Conservation (phyloP, 2,888 invertebrate genomes). For the Epirrhoe alternata region DNA sequence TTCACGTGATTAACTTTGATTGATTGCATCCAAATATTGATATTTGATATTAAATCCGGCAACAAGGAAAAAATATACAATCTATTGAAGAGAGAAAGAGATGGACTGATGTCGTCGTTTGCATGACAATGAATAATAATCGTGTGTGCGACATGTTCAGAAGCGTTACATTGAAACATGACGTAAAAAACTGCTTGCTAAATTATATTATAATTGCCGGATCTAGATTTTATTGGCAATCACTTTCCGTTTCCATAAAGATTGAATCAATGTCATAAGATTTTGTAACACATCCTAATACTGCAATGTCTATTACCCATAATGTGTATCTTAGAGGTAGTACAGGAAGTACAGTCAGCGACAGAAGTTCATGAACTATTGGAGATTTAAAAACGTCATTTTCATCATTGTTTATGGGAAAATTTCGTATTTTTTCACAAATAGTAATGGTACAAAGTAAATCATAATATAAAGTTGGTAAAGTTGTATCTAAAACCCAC, state of each 20-base stretch:
- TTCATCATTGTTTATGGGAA: too few relatives aligned
- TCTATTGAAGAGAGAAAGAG: conserved; percentile 46
- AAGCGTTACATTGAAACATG: conserved; percentile 51
- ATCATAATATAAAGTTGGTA: too few relatives aligned
- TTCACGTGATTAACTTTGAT: conserved; percentile 84
- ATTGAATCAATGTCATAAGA: conserved; percentile 26
- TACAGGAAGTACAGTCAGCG: too few relatives aligned
- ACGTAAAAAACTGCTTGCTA: conserved; percentile 39
- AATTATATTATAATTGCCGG: conserved; percentile 33
- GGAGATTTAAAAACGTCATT: too few relatives aligned
- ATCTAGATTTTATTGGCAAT: conserved; percentile 29
- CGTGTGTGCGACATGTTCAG: conserved; percentile 57
- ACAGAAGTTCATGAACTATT: too few relatives aligned
- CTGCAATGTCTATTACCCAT: not conserved
- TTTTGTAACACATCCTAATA: conserved; percentile 8
- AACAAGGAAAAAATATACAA: conserved; percentile 53
- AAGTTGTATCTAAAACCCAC: too few relatives aligned
- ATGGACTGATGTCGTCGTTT: conserved; percentile 51
- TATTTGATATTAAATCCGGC: conserved; percentile 74
- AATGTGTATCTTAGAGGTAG: too few relatives aligned
- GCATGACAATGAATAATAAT: conserved; percentile 62
- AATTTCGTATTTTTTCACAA: too few relatives aligned
- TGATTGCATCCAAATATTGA: conserved; percentile 84
- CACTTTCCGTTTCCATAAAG: conserved; percentile 25
- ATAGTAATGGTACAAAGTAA: too few relatives aligned